These are phyloP conservation scores for Perithous albicinctus DNA, from an alignment of 2,888 invertebrate species.

Conservation along the genomic window DNA sequence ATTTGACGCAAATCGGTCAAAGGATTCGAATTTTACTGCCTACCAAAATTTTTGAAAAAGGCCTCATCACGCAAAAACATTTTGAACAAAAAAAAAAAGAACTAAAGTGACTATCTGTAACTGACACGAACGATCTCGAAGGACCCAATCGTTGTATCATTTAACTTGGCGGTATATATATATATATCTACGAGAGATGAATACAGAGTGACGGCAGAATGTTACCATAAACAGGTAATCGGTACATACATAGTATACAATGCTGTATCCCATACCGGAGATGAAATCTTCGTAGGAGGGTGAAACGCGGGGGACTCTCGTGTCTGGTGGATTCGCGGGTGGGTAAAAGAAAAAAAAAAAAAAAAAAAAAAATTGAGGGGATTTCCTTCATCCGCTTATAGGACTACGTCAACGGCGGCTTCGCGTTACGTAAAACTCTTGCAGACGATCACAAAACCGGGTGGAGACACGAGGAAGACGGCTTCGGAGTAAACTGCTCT, in stretches of 20 bases:
- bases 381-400: slow-evolving; percentile 74
- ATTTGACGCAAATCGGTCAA: too few species aligned
- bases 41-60: too few species aligned
- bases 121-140: too few species aligned
- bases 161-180: too few species aligned
- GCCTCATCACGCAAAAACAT: too few species aligned
- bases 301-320: slow-evolving; percentile 22
- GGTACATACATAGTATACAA: slow-evolving; percentile 10
- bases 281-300: slow-evolving; percentile 55
- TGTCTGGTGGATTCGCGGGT: slow-evolving; percentile 19
- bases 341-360: too few species aligned
- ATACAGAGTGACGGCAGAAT: slow-evolving; percentile 16
- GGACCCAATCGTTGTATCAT: too few species aligned
- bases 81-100: too few species aligned
- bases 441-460: slow-evolving; percentile 26
- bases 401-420: slow-evolving; percentile 42
- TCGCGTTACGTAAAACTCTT: slow-evolving; percentile 65
- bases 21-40: too few species aligned
- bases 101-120: too few species aligned
- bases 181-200: slow-evolving; percentile 59
- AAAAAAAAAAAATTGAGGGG: slow-evolving; percentile 65
- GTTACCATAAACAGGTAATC: slow-evolving; percentile 41
- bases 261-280: slow-evolving; percentile 35
- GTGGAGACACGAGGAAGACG: slow-evolving; percentile 23
- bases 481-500: slow-evolving; percentile 42